Evolutionary conservation across 2,888 invertebrate genomes (phyloP).

Genomic region (Oxytorus armatus): DNA sequence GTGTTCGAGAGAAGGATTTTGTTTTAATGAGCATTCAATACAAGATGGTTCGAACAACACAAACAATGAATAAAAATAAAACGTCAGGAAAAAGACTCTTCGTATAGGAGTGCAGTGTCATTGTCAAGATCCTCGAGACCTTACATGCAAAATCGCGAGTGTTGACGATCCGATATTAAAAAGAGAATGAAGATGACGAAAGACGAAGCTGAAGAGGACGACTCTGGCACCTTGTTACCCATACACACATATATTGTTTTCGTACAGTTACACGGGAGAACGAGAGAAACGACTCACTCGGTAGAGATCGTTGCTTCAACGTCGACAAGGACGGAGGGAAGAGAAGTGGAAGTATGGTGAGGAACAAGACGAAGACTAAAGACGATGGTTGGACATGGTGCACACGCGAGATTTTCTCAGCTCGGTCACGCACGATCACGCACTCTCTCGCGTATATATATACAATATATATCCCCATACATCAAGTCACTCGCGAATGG

Average conservation of each 20-base stretch:
- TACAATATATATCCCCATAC: slow-evolving; percentile 62
- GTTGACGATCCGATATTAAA: slow-evolving; percentile 11
- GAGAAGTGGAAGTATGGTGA: slow-evolving; percentile 28
- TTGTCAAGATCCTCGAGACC: not conserved
- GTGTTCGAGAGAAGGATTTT: no score
- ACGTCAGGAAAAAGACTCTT: not conserved
- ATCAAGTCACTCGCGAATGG: slow-evolving; percentile 67
- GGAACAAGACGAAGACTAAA: slow-evolving; percentile 58
- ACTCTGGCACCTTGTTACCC: slow-evolving; percentile 78
- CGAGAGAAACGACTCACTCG: slow-evolving; percentile 78
- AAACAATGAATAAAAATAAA: not conserved
- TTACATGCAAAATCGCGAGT: not conserved
- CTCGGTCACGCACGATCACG: slow-evolving; percentile 71
- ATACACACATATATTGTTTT: slow-evolving; percentile 72
- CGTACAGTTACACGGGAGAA: slow-evolving; percentile 50
- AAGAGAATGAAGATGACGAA: slow-evolving; percentile 4
- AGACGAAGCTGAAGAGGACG: slow-evolving; percentile 24
- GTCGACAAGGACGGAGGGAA: slow-evolving; percentile 55
- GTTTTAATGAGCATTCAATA: no score
- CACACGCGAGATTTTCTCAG: slow-evolving; percentile 75
- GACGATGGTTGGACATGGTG: slow-evolving; percentile 75
- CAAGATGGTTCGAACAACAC: not conserved
- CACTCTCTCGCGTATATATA: slow-evolving; percentile 63
- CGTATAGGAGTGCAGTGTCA: not conserved
- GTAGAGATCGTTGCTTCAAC: slow-evolving; percentile 62